phyloP scores from a whole-genome alignment of 2,888 invertebrate species.

The Ethmia dodecea region DNA sequence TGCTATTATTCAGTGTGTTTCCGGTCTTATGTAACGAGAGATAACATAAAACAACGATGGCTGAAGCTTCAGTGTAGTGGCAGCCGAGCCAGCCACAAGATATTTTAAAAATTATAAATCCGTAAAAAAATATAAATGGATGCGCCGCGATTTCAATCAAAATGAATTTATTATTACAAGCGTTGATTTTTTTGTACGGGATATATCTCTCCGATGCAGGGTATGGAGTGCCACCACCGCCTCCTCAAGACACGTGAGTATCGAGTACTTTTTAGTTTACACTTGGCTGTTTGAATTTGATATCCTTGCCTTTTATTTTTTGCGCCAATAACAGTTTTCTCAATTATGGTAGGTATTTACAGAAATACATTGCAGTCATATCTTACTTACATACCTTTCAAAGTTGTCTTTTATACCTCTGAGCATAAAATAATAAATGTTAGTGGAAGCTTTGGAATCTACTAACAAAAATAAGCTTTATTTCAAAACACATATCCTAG shows the following conservation, averaged over 20 bases:
- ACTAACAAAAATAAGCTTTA: too few species aligned
- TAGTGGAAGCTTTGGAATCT: too few species aligned
- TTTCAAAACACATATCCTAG: too few species aligned
- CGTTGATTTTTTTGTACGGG: conserved; percentile 40
- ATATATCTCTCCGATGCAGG: conserved; percentile 43
- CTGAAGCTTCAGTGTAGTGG: conserved; percentile 44
- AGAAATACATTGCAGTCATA: too few species aligned
- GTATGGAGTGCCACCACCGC: conserved; percentile 33
- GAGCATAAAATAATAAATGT: too few species aligned
- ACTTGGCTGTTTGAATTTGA: too few species aligned
- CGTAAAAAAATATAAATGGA: conserved; percentile 33
- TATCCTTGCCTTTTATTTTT: too few species aligned
- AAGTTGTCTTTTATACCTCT: too few species aligned
- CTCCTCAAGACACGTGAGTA: conserved; percentile 38
- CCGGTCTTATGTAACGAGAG: conserved; percentile 42
- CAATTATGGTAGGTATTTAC: too few species aligned
- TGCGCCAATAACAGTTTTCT: too few species aligned
- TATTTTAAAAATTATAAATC: conserved; percentile 13
- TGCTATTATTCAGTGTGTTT: conserved; percentile 25
- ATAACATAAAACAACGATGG: conserved; percentile 29
- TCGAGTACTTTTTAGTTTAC: too few species aligned
- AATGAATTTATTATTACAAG: conserved; percentile 40
- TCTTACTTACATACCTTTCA: too few species aligned
- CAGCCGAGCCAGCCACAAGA: conserved; percentile 37
- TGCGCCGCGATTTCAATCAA: conserved; percentile 22